phyloP scores from a whole-genome alignment of 2,113 vertebrate species.

The Phylloscopus trochiloides region DNA sequence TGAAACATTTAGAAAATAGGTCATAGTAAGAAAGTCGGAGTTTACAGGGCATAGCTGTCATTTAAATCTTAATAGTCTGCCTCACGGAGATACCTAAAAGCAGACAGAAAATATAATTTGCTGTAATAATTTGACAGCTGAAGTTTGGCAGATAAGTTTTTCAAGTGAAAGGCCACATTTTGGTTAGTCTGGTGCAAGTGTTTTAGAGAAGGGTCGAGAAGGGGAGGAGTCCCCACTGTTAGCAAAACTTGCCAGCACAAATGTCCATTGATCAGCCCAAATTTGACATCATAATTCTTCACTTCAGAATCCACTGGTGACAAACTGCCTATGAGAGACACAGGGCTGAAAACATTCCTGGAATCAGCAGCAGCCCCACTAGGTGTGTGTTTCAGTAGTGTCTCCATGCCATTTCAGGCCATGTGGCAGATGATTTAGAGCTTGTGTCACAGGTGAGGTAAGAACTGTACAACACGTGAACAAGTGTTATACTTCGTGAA shows the following conservation, averaged over 20 bases:
- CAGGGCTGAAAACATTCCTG: background rate
- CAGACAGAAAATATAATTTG: background rate
- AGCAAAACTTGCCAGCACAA: background rate
- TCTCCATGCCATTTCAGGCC: background rate
- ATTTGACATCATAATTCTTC: background rate
- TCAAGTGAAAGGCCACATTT: background rate
- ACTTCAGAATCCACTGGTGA: background rate
- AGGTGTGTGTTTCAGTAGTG: background rate
- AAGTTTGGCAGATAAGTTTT: background rate
- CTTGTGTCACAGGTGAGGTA: background rate
- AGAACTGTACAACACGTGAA: background rate
- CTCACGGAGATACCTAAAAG: background rate
- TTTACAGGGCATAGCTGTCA: background rate
- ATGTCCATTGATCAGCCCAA: background rate
- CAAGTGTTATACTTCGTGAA: background rate
- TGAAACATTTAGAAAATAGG: background rate
- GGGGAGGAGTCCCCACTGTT: background rate
- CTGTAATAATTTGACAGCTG: background rate
- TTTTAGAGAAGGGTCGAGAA: background rate
- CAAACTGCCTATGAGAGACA: background rate
- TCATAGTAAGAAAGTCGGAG: background rate
- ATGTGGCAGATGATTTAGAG: background rate
- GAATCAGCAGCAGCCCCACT: background rate
- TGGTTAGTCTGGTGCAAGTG: background rate
- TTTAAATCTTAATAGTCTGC: background rate